Percentiles rank a stretch among this genome's conserved stretches.
phyloP scores from a whole-genome alignment of 2,113 vertebrate species.

The Bungarus multicinctus region DNA sequence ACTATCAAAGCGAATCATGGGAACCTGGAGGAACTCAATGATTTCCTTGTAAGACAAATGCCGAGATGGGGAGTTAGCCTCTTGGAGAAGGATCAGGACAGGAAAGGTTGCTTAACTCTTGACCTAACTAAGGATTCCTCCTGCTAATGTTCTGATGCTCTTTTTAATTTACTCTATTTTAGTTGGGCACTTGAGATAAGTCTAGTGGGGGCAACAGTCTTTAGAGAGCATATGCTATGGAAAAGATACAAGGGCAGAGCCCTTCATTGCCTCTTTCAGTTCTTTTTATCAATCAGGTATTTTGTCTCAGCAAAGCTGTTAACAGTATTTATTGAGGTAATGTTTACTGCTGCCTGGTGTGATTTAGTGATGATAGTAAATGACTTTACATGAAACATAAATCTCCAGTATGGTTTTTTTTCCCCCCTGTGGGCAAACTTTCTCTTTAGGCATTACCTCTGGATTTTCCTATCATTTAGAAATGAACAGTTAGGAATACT shows the following conservation, averaged over 20 bases:
- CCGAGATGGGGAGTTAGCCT: background rate
- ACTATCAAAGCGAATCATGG: background rate
- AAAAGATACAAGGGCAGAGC: background rate
- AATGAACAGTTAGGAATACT: background rate
- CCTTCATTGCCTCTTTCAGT: background rate
- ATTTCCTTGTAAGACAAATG: background rate
- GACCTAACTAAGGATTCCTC: no score
- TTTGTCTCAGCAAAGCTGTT: background rate
- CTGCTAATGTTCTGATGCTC: background rate
- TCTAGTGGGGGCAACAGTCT: background rate
- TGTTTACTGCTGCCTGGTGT: background rate
- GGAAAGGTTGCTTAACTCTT: background rate
- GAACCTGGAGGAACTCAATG: background rate
- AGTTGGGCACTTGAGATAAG: background rate
- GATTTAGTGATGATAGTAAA: background rate
- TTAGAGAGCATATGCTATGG: background rate
- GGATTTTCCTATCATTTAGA: background rate
- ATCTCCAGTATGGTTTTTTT: background rate
- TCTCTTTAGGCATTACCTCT: background rate
- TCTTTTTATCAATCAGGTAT: background rate
- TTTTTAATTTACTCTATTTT: background rate
- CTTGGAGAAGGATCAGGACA: background rate
- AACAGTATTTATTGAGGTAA: background rate
- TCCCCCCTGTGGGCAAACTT: background rate
- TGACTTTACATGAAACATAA: background rate